Conservation (phyloP, 2,797 vertebrate species). For the Pipistrellus kuhlii region DNA sequence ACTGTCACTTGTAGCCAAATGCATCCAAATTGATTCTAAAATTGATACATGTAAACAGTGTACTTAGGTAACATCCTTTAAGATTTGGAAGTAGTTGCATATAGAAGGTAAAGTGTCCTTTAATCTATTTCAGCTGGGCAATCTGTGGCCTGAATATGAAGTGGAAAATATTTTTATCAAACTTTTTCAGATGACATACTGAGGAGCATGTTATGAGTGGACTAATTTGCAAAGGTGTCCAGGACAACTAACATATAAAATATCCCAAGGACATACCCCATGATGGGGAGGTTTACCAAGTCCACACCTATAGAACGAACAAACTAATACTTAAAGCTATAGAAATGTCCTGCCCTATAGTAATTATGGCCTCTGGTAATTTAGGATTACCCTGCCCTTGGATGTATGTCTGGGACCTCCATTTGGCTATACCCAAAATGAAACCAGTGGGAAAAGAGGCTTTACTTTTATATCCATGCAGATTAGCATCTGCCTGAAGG, state of each 20-base stretch:
- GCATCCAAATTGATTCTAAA: not conserved
- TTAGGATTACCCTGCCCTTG: not conserved
- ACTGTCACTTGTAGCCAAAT: not conserved
- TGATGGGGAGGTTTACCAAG: not conserved
- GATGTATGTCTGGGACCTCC: not conserved
- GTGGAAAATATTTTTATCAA: not conserved
- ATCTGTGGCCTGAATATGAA: not conserved
- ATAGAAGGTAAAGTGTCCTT: not conserved
- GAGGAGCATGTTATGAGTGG: not conserved
- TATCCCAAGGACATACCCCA: not conserved
- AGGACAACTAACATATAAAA: not conserved
- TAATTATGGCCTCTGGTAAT: rapidly evolving
- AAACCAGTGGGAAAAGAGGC: not conserved
- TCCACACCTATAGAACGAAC: not conserved
- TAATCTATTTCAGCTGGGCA: not conserved
- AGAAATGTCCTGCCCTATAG: not conserved
- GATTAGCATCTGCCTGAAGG: not conserved
- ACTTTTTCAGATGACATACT: not conserved
- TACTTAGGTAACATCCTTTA: not conserved
- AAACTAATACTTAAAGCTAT: rapidly evolving
- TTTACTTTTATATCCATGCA: not conserved
- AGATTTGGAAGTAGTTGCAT: not conserved
- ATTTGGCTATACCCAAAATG: not conserved
- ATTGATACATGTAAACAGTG: not conserved
- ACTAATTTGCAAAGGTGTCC: not conserved